Percentiles rank a stretch among this genome's conserved stretches.
phyloP scores from a whole-genome alignment of 2,888 invertebrate genomes.

The Chloroclystis v-ata region DNA sequence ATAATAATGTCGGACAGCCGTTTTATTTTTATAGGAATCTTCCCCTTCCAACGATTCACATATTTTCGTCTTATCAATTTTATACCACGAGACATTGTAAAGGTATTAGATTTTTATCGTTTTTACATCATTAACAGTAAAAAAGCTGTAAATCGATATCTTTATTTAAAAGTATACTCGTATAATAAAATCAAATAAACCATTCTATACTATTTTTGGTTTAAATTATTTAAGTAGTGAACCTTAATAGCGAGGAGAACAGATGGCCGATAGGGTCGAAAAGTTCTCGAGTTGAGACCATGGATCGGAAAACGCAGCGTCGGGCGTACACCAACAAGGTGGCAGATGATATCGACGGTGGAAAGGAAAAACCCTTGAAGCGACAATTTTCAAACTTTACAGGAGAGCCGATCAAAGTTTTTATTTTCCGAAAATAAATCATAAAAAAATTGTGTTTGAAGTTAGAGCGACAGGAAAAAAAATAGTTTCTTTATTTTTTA shows the following conservation, averaged over 20 bases:
- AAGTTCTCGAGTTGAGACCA: no score
- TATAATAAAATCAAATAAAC: neutral
- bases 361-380: no score
- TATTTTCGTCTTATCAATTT: constrained; percentile 41
- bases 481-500: no score
- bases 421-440: no score
- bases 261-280: no score
- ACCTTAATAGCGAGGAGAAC: neutral
- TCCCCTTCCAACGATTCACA: constrained; percentile 18
- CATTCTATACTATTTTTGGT: neutral
- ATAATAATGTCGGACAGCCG: constrained; percentile 18
- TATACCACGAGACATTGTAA: constrained; percentile 36
- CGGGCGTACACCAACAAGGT: no score
- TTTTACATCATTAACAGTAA: constrained; percentile 34
- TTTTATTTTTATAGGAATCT: constrained; percentile 26
- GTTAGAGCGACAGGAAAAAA: no score
- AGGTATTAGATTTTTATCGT: constrained; percentile 37
- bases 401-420: no score
- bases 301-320: no score
- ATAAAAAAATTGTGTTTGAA: no score
- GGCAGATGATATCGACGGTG: no score
- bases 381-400: no score
- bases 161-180: neutral
- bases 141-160: constrained; percentile 1
- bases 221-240: neutral